phyloP scores from a whole-genome alignment of 2,797 vertebrate genomes.

The Morelia viridis region DNA sequence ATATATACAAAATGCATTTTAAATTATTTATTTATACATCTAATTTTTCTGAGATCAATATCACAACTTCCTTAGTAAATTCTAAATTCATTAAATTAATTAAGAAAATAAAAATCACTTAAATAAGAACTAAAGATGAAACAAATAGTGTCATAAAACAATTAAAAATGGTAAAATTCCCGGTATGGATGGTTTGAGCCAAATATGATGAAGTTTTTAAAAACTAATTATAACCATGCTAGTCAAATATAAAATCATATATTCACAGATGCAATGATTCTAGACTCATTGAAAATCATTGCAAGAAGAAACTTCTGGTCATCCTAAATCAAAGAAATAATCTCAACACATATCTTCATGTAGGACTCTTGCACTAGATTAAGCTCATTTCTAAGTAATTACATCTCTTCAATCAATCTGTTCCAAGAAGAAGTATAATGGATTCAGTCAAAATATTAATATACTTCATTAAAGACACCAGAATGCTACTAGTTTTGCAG shows the following conservation, averaged over 20 bases:
- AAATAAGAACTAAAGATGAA: neutral
- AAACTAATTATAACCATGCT: neutral
- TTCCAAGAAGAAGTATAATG: neutral
- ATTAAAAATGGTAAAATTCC: neutral
- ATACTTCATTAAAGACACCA: neutral
- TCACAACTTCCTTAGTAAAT: neutral
- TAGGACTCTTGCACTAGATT: neutral
- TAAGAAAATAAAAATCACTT: neutral
- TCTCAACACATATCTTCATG: neutral
- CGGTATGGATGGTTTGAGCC: neutral
- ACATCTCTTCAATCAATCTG: neutral
- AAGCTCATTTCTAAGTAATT: neutral
- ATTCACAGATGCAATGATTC: neutral
- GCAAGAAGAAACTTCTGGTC: neutral
- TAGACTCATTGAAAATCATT: neutral
- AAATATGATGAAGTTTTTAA: neutral
- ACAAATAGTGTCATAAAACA: neutral
- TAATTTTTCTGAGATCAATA: neutral
- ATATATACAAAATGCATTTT: neutral
- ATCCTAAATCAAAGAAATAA: neutral
- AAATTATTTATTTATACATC: neutral
- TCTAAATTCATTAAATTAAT: neutral
- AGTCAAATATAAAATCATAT: neutral
- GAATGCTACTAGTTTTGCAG: neutral
- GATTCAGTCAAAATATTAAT: neutral